Conservation (phyloP, 2,113 vertebrate genomes). For the Trematocara zebra region DNA sequence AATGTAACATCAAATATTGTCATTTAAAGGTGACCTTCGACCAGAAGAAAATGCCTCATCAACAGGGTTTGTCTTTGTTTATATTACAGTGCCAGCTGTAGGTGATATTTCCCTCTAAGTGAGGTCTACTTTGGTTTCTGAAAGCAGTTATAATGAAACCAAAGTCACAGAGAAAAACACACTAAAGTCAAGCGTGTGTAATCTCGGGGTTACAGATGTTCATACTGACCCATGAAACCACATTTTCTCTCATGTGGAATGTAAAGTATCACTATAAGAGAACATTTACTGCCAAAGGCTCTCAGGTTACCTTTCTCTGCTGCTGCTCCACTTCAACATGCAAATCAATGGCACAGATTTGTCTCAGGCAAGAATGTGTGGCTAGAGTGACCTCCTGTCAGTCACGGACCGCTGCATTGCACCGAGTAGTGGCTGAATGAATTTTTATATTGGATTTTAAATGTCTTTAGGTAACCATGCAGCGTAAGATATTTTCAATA, state of each 20-base stretch:
- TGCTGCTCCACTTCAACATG: slow-evolving; percentile 15
- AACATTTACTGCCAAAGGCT: neutral
- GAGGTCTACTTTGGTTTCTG: neutral
- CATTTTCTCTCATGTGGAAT: neutral
- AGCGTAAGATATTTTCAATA: neutral
- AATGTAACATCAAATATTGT: neutral
- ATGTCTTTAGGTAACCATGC: neutral
- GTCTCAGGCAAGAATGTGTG: neutral
- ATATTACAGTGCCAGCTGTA: neutral
- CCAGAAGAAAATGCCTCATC: neutral
- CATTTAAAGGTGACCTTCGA: neutral
- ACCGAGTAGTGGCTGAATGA: neutral
- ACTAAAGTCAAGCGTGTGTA: neutral
- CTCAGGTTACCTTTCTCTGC: neutral
- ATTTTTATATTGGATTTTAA: neutral
- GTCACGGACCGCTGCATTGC: neutral
- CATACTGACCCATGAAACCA: neutral
- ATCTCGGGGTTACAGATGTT: neutral
- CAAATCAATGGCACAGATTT: slow-evolving; percentile 45
- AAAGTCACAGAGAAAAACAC: neutral
- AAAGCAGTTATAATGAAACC: neutral
- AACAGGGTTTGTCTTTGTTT: neutral
- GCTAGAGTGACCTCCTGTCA: neutral
- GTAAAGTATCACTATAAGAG: neutral
- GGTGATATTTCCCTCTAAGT: neutral